Evolutionary conservation across 2,797 vertebrate species (phyloP).

Genomic region (Apodemus agrarius): DNA sequence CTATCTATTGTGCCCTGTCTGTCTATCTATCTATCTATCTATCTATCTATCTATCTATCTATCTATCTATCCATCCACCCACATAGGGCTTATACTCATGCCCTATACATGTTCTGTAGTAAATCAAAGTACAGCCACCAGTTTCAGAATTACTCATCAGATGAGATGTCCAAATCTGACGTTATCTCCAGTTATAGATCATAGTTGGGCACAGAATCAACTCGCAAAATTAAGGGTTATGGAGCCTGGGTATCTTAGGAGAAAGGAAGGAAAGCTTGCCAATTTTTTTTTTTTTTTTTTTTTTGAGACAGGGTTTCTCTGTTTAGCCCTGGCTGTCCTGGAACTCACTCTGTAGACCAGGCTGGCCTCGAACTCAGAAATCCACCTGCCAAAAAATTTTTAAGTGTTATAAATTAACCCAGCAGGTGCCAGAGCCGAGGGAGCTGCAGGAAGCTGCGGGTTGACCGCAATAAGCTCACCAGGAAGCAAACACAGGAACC

Average conservation of each 20-base stretch:
- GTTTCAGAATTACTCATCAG: slow-evolving; percentile 25
- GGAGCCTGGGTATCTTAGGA: slow-evolving; percentile 46
- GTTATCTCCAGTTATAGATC: slow-evolving; percentile 61
- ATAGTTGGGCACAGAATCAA: slow-evolving; percentile 47
- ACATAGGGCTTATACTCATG: not conserved
- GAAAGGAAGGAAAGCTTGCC: slow-evolving; percentile 34
- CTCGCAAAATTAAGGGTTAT: slow-evolving; percentile 63
- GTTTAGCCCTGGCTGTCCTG: too few relatives aligned
- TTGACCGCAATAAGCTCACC: not conserved
- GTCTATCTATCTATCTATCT: not conserved
- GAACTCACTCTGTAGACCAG: too few relatives aligned
- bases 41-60: not conserved
- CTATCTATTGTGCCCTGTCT: not conserved
- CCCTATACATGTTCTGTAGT: not conserved
- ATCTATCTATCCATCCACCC: not conserved
- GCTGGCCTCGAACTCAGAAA: too few relatives aligned
- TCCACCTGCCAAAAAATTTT: slow-evolving; percentile 7
- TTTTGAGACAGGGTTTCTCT: too few relatives aligned
- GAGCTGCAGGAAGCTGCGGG: not conserved
- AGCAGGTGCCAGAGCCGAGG: not conserved
- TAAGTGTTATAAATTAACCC: slow-evolving; percentile 63
- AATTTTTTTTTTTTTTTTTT: too few relatives aligned
- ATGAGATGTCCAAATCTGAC: slow-evolving; percentile 41
- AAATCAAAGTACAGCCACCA: slow-evolving; percentile 45
- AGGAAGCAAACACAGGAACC: not conserved